Conservation (phyloP, 1,140 invertebrate genomes). For the Anagrus nilaparvatae region DNA sequence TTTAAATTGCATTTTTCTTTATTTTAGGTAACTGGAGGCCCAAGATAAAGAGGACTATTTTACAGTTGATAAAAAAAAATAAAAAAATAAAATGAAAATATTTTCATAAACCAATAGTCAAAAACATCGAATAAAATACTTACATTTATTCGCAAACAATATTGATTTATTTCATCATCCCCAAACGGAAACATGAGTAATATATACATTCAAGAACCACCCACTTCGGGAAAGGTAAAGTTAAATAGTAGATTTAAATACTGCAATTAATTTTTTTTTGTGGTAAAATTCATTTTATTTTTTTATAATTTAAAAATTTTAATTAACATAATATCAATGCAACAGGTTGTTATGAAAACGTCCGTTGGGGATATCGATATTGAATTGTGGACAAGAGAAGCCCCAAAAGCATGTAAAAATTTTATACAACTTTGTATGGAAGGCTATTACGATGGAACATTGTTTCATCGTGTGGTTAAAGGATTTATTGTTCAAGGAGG, state of each 20-base stretch:
- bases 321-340: slow-evolving; percentile 14
- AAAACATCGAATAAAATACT: too few species aligned
- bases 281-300: slow-evolving; percentile 2
- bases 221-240: slow-evolving; percentile 82
- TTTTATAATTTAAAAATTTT: slow-evolving; percentile 6
- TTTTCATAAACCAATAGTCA: too few species aligned
- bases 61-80: too few species aligned
- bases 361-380: slow-evolving; percentile 94
- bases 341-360: slow-evolving; percentile 81
- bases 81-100: too few species aligned
- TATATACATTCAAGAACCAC: slow-evolving; percentile 95
- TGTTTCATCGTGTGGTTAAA: slow-evolving; percentile 85
- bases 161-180: too few species aligned
- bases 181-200: slow-evolving; percentile 82
- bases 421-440: slow-evolving; percentile 97
- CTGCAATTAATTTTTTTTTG: slow-evolving; percentile 10
- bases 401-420: slow-evolving; percentile 90
- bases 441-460: slow-evolving; percentile 88
- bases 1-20: too few species aligned
- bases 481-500: slow-evolving; percentile 94
- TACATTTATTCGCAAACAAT: too few species aligned
- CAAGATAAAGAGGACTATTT: too few species aligned
- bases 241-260: slow-evolving; percentile 6
- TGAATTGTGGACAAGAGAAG: slow-evolving; percentile 95
- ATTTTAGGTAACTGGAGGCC: too few species aligned